These are phyloP conservation scores for Oryzias dopingdopingensis DNA, from an alignment of 2,797 vertebrate genomes.

Conservation along the genomic window DNA sequence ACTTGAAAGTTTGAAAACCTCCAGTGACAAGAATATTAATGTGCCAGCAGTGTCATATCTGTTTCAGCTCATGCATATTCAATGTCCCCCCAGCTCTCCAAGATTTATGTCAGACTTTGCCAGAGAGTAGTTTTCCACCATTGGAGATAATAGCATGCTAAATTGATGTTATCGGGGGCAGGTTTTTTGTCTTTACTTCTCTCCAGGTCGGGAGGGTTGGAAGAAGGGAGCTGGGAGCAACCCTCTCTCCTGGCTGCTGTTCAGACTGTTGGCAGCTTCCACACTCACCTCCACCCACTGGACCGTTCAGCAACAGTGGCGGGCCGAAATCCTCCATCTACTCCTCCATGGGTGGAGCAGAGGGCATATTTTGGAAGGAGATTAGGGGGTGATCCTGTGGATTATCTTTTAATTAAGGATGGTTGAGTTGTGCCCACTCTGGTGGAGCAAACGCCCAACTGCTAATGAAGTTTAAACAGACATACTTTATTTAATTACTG, in stretches of 20 bases:
- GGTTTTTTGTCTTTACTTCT: slow-evolving; percentile 67
- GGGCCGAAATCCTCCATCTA: slow-evolving; percentile 41
- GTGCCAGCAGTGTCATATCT: slow-evolving; percentile 99
- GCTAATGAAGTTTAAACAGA: slow-evolving; percentile 99
- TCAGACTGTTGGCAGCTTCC: slow-evolving; percentile 56
- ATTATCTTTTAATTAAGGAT: slow-evolving; percentile 99
- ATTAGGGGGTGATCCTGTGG: slow-evolving; percentile 94
- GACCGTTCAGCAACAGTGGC: slow-evolving; percentile 56
- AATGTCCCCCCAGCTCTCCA: slow-evolving; percentile 96
- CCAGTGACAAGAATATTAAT: slow-evolving; percentile 99
- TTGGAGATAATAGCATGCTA: slow-evolving; percentile 99
- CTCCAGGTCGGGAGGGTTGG: slow-evolving; percentile 68
- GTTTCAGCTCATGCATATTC: slow-evolving; percentile 98
- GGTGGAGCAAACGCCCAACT: slow-evolving; percentile 93
- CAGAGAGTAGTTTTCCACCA: slow-evolving; percentile 98
- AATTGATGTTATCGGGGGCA: slow-evolving; percentile 98
- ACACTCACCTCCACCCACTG: slow-evolving; percentile 69
- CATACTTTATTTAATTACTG: slow-evolving; percentile 99
- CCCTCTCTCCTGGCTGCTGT: slow-evolving; percentile 58
- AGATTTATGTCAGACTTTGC: slow-evolving; percentile 99
- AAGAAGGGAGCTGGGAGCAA: slow-evolving; percentile 66
- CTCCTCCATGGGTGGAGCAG: slow-evolving; percentile 69
- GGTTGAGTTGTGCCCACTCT: slow-evolving; percentile 98
- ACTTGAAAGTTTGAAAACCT: slow-evolving; percentile 99
- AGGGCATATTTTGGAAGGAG: slow-evolving; percentile 91